Conservation (phyloP, 2,888 invertebrate species). For the Troilus luridus region DNA sequence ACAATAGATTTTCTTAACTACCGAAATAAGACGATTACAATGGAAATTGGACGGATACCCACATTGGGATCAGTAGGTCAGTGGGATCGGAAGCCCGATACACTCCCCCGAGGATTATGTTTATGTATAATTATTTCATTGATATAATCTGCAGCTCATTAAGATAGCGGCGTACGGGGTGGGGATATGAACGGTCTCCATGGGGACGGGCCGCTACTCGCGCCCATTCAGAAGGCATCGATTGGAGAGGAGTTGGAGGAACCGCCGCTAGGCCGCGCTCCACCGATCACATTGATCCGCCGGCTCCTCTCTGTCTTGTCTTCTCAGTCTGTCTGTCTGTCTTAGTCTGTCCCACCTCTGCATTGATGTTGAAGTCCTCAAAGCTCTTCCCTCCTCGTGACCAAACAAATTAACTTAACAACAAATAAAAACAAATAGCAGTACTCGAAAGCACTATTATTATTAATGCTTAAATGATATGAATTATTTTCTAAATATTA, state of each 20-base stretch:
- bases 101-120: not conserved
- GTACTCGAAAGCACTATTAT: too few species aligned
- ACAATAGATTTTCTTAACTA: too few species aligned
- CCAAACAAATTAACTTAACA: too few species aligned
- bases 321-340: constrained; percentile 33
- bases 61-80: not conserved
- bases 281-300: constrained; percentile 54
- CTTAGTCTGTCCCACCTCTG: not conserved
- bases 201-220: constrained; percentile 58
- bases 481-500: too few species aligned
- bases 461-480: too few species aligned
- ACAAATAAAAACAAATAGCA: too few species aligned
- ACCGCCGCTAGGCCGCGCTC: not conserved
- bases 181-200: constrained; percentile 51
- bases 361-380: too few species aligned
- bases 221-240: constrained; percentile 61
- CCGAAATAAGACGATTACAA: too few species aligned
- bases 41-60: not conserved
- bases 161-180: not conserved
- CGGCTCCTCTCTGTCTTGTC: constrained; percentile 42
- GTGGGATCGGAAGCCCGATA: not conserved
- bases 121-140: constrained; percentile 30
- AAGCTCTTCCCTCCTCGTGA: too few species aligned
- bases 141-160: constrained; percentile 17
- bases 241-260: constrained; percentile 57